phyloP scores from a whole-genome alignment of 1,140 invertebrate species.

The Contarinia nasturtii region DNA sequence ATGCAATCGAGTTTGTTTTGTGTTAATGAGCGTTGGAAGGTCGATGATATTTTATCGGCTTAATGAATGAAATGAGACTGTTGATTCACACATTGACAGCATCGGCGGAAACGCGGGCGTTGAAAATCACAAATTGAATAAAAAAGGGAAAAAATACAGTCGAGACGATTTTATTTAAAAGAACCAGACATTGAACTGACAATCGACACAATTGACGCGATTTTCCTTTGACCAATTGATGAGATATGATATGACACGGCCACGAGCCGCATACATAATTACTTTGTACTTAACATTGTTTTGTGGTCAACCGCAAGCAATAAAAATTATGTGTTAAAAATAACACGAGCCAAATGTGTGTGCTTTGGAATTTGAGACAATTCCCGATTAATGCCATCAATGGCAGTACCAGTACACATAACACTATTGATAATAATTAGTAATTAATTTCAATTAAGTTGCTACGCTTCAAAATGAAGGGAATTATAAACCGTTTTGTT shows the following conservation, averaged over 20 bases:
- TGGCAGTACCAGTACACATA: not conserved
- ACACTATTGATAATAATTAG: not conserved
- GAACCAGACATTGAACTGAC: too few species aligned
- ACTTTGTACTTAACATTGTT: too few species aligned
- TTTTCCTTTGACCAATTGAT: too few species aligned
- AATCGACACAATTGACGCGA: too few species aligned
- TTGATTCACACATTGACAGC: conserved; percentile 1
- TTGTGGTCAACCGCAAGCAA: too few species aligned
- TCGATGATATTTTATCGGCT: not conserved
- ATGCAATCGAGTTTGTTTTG: too few species aligned
- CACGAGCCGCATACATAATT: too few species aligned
- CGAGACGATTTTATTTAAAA: too few species aligned
- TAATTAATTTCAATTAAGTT: conserved; percentile 1
- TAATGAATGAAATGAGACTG: not conserved
- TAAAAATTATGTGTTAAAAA: not conserved
- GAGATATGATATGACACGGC: too few species aligned
- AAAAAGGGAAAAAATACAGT: too few species aligned
- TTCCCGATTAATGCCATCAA: not conserved
- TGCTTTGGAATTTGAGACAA: not conserved
- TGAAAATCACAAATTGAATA: not conserved
- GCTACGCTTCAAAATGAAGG: not conserved
- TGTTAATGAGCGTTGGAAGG: not conserved
- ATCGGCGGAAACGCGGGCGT: conserved; percentile 2
- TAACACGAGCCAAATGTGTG: not conserved
- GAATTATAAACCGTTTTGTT: too few species aligned